Evolutionary conservation across 2,888 invertebrate genomes (phyloP), one percentile per base, ranked within the genome.

Genomic region (Operophtera brumata): DNA sequence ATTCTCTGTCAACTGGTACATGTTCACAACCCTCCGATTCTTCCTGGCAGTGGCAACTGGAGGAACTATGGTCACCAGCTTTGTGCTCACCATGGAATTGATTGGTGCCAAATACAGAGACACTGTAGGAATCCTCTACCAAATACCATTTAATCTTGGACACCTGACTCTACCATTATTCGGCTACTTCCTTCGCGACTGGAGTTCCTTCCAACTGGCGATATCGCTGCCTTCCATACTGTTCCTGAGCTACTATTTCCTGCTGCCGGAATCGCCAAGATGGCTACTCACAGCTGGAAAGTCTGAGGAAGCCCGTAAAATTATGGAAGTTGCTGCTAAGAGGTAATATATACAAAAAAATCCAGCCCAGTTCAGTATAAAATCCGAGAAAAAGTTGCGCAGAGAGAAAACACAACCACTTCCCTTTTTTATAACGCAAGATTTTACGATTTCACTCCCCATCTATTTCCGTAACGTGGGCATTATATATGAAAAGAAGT

Each of bases 31-130:
- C 0, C 90, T 94, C 43, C 90, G 96, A 39, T 94, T 96, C 73
- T 71, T 95, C 13, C 91, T 93, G 10, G 96, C 95, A 0, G 89
- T 94, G 20, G 95, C 95, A 8, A 95, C 95, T 1, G 96, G 95
- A 41, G 96, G 96, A 34, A 94, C 95, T 0, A 96, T 96, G 94
- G 94, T 95, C 46, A 95, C 94, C 40, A 94, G 94, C 71, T 94
- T 94, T 62, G 94, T 94, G 2, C 84, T 94, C 4, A 91, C 92
- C 7, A 94, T 94, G 94, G 94, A 94, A 75, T 78, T 94, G 20
- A 91, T 93, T 47, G 94, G 94, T 0, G 80, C 90, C 0, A 87
- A 86, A 66, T 90, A 90, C 65, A 87, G 92, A 62, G 92, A 91
- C 1, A 94, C 96, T 88, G 93, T 95, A 36, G 94, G 94, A 36